Evolutionary conservation across 2,113 vertebrate genomes (phyloP), one percentile per base, ranked within the genome.

Genomic region (Pseudorasbora parva): DNA sequence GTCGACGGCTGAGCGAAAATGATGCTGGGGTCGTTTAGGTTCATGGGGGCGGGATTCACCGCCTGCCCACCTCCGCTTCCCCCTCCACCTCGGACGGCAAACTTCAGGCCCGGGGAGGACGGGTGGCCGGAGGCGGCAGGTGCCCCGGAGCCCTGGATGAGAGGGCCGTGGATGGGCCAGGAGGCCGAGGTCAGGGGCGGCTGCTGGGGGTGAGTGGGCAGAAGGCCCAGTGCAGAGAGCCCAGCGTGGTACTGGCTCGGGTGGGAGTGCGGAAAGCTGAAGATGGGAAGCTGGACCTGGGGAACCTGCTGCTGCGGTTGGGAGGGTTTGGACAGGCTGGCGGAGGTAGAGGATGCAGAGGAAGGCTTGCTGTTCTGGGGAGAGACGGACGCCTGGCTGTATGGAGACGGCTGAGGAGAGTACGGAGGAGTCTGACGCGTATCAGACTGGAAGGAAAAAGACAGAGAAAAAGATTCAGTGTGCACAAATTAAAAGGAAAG

Each of bases 1-100:
- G 97, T 95, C 84, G 79, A 69, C 1, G 97, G 98, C 93, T 98
- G 97, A 89, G 97, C 97, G 83, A 98, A 99, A 92, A 99, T 99
- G 93, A 99, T 99, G 94, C 97, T 99, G 89, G 97, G 98, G 93
- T 99, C 98, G 33, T 98, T 99, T 88, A 99, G 93, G 93, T 95
- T 96, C 93, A 98, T 93, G 88, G 93, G 94, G 92, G 90, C 92
- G 84, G 93, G 91, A 91, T 89, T 94, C 84, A 92, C 92, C 73
- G 92, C 94, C 92, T 47, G 92, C 91, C 82, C 91, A 91, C 87
- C 93, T 37, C 76, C 89, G 1, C 82, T 90, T 11, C 90, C 90
- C 0, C 91, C 86, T 3, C 64, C 68, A 25, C 95, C 93, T 73
- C 93, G 95, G 90, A 96, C 89, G 71, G 95, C 89, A 81, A 96